phyloP scores from a whole-genome alignment of 2,888 invertebrate species.

The Nomada fucata region DNA sequence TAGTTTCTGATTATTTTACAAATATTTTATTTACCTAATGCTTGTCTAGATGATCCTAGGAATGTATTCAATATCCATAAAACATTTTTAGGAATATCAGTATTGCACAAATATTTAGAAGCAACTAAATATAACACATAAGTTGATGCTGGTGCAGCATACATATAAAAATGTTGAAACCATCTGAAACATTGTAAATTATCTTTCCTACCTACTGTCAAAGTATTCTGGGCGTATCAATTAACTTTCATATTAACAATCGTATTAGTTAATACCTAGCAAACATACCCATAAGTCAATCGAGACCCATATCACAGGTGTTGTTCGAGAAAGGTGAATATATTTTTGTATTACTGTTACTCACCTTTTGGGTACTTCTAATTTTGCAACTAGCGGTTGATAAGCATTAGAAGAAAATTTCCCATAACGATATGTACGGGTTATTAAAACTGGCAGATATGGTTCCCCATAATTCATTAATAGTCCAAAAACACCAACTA shows the following conservation, averaged over 20 bases:
- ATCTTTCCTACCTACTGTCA: background rate
- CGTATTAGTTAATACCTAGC: background rate
- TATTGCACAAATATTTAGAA: constrained; percentile 85
- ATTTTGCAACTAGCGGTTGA: constrained; percentile 79
- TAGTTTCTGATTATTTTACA: background rate
- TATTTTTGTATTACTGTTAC: constrained; percentile 4
- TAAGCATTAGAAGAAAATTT: constrained; percentile 88
- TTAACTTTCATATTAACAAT: no score
- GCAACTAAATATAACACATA: constrained; percentile 85
- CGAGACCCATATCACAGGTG: no score
- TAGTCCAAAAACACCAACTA: constrained; percentile 86
- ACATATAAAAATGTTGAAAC: constrained; percentile 92
- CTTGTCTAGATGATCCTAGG: constrained; percentile 77
- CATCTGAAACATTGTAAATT: constrained; percentile 83
- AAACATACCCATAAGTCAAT: background rate
- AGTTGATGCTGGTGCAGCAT: constrained; percentile 87
- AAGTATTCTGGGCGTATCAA: no score
- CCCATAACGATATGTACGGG: constrained; percentile 90
- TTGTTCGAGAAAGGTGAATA: no score
- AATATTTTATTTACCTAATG: constrained; percentile 84
- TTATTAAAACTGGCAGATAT: constrained; percentile 88
- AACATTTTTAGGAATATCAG: constrained; percentile 85
- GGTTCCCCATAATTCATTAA: constrained; percentile 88
- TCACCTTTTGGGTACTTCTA: constrained; percentile 90
- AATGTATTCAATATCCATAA: constrained; percentile 84